Evolutionary conservation across 2,888 invertebrate genomes (phyloP), one percentile per base, ranked within the genome.

Genomic region (Cerastoderma edule): DNA sequence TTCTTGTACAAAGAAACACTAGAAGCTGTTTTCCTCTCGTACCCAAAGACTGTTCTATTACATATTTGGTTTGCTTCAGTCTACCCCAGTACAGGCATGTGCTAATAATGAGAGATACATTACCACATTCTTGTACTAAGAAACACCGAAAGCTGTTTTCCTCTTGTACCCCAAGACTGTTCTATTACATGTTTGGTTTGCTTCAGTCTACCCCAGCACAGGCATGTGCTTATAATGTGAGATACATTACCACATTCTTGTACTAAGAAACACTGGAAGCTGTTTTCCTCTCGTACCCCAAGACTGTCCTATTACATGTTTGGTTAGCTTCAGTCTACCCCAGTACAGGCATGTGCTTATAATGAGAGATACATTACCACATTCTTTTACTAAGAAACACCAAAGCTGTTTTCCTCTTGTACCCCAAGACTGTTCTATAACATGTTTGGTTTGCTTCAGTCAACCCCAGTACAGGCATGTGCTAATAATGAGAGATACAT

Each of bases 81-180:
- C n/a, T 56, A 16, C 33, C 57, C 63, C 2, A 63, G 63, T 27
- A 39, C 63, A 63, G 19, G 24, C 63, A 63, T 63, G 63, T 63
- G 63, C 63, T 63, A 35, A 63, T 39, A 16, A 16, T 22, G 3
- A n/a, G 39, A 22, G n/a, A 32, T 3, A 30, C n/a, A 53, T 67
- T 22, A 67, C 24, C 33, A 30, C 33, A 33, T 28, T 13, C 39
- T 19, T 39, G 63, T 35, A 39, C 63, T 24, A 39, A 35, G 32
- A 30, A 60, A 30, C 16, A 24, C 28, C 16, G 48, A 48, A 10
- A 22, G 16, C 39, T 39, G 8, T 39, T n/a, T n/a, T n/a, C n/a
- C n/a, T n/a, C n/a, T n/a, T n/a, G n/a, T 16, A 39, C 16, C 39
- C 8, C 39, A 39, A 13, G 8, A 39, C 8, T 39, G 39, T 39